A percentile compares a stretch with the other conserved stretches of the same genome.
Evolutionary conservation across 1,140 invertebrate species (phyloP).

Genomic region (Diabrotica undecimpunctata): DNA sequence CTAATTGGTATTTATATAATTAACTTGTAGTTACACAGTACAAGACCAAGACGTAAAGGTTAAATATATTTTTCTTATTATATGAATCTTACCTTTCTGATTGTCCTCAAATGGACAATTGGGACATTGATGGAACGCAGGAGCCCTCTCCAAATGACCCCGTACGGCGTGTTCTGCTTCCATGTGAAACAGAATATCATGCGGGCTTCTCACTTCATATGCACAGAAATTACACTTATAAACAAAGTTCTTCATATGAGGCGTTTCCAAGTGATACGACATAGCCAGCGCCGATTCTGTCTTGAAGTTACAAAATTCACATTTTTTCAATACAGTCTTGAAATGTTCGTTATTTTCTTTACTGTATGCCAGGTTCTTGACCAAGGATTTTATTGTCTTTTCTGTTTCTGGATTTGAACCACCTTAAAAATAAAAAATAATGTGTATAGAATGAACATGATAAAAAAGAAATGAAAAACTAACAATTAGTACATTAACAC

Average conservation of each 20-base stretch:
- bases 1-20: no score
- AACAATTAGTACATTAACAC: no score
- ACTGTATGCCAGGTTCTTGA: conserved; percentile 80
- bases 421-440: conserved; percentile 28
- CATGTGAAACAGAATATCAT: conserved; percentile 89
- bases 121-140: conserved; percentile 86
- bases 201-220: conserved; percentile 76
- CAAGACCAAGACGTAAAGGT: no score
- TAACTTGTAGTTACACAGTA: no score
- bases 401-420: conserved; percentile 67
- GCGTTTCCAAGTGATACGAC: conserved; percentile 86
- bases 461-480: no score
- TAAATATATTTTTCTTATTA: no score
- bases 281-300: conserved; percentile 84
- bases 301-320: conserved; percentile 88
- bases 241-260: conserved; percentile 83
- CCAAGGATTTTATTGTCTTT: conserved; percentile 72
- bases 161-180: conserved; percentile 81
- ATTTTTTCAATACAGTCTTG: conserved; percentile 69
- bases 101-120: conserved; percentile 94
- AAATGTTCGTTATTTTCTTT: conserved; percentile 87
- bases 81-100: conserved; percentile 57
- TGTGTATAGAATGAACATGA: no score
- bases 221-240: conserved; percentile 86
- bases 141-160: conserved; percentile 74